phyloP scores from a whole-genome alignment of 1,140 invertebrate genomes.

The Camponotus vicinus region DNA sequence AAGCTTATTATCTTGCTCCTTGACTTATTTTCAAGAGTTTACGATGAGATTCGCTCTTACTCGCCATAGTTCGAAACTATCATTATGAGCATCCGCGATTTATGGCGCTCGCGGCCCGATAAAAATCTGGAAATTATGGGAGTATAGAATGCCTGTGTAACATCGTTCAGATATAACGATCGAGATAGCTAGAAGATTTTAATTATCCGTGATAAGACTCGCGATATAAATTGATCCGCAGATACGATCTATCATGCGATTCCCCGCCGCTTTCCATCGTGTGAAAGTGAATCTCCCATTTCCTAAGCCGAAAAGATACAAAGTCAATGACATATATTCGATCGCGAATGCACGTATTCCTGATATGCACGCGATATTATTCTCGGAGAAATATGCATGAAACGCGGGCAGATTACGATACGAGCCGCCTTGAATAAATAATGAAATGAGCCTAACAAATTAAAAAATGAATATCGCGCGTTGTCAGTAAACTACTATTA shows the following conservation, averaged over 20 bases:
- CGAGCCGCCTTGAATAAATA: not conserved
- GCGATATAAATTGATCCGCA: constrained; percentile 59
- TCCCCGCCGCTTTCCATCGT: constrained; percentile 63
- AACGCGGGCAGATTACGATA: not conserved
- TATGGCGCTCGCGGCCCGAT: constrained; percentile 33
- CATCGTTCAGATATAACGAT: constrained; percentile 55
- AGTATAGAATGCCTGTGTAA: constrained; percentile 39
- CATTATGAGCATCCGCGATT: constrained; percentile 46
- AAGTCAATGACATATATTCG: constrained; percentile 23
- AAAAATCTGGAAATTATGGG: constrained; percentile 52
- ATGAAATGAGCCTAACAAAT: not conserved
- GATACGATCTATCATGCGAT: constrained; percentile 60
- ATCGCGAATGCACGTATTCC: not conserved
- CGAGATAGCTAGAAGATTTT: constrained; percentile 38
- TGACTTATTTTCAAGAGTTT: constrained; percentile 20
- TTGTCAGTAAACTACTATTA: not conserved
- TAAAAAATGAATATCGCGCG: not conserved
- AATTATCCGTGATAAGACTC: constrained; percentile 51
- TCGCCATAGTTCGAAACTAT: constrained; percentile 42
- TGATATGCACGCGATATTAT: not conserved
- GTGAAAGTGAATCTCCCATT: constrained; percentile 70
- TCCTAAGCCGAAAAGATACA: constrained; percentile 56
- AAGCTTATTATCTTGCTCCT: constrained; percentile 19
- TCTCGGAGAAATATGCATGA: not conserved
- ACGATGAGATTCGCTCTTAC: constrained; percentile 1